Conservation (phyloP, 2,888 invertebrate species). For the Coenonympha arcania region DNA sequence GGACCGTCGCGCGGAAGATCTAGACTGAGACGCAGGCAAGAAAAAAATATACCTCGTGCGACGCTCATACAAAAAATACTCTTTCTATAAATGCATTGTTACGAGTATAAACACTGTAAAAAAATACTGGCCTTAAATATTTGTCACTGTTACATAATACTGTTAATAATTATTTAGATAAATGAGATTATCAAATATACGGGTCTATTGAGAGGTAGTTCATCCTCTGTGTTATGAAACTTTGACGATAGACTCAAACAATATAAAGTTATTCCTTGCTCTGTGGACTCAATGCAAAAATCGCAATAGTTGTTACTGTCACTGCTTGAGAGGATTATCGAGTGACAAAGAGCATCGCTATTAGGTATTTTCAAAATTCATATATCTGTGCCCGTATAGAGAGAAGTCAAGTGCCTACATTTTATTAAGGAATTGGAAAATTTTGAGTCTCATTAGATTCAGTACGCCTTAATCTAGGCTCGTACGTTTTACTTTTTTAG, state of each 20-base stretch:
- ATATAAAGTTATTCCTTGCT: too few relatives aligned
- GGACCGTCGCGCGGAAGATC: constrained; percentile 59
- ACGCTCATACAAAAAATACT: constrained; percentile 28
- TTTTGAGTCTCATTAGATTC: too few relatives aligned
- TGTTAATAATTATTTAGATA: constrained; percentile 22
- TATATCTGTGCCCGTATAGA: too few relatives aligned
- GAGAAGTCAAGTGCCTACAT: too few relatives aligned
- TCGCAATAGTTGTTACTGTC: background rate
- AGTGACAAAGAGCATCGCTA: too few relatives aligned
- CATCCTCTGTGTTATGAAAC: background rate
- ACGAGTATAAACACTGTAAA: constrained; percentile 27
- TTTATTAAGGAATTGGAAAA: too few relatives aligned
- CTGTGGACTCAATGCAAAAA: background rate
- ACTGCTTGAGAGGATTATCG: too few relatives aligned
- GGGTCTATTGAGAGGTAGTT: constrained; percentile 4
- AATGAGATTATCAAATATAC: constrained; percentile 13
- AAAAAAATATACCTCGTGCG: constrained; percentile 12
- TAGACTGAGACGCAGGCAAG: constrained; percentile 37
- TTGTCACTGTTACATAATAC: constrained; percentile 17
- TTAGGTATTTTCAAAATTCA: too few relatives aligned
- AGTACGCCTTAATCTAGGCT: too few relatives aligned
- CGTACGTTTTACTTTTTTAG: too few relatives aligned
- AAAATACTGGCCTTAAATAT: constrained; percentile 31
- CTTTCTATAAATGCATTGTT: constrained; percentile 29
- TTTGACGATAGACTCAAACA: background rate